Evolutionary conservation across 2,113 vertebrate species (phyloP), one percentile per base, ranked within the genome.

Genomic region (Lichenostomus cassidix): DNA sequence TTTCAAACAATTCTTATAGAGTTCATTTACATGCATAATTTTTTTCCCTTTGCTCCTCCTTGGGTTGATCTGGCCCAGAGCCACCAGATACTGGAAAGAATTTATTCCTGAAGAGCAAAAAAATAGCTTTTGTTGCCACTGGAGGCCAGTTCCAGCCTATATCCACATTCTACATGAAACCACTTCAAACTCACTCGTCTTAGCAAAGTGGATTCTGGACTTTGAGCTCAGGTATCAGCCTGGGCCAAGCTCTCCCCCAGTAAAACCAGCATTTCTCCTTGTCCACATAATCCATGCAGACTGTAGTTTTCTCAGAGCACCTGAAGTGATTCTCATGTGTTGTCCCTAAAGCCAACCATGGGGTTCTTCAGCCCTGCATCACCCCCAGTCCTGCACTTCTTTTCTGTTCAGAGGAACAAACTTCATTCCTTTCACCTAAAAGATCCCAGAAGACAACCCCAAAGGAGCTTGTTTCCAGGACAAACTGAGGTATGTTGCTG

Each of bases 1-100:
- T 95, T 91, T 94, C 87, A 93, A 94, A 95, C 89, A 94, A 95
- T 91, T 83, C 82, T 73, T 75, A 23, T 67, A 73, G 50, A 67
- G 63, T 88, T 96, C 12, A 4, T 79, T 96, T 89, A 68, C 82
- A 9, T 4, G 13, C 29, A 37, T 46, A 47, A n/a, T 95, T 95
- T 94, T 94, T 94, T 95, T 91, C 89, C 50, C 76, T 97, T 77
- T 13, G 4, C 92, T 96, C 22, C 22, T 86, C 35, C 47, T 22
- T 56, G 55, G 37, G 35, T 14, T 6, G 1, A 17, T 53, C 27
- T 78, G 59, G 59, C 35, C 35, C 79, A 90, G 56, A 67, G 55
- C 19, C 59, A 83, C 35, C 42, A 60, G n/a, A 58, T 46, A 55
- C 31, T 42, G 50, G 19, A 39, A 91, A 80, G 13, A 24, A 24